Evolutionary conservation across 1,140 invertebrate species (phyloP), one percentile per base, ranked within the genome.

Genomic region (Luehdorfia chinensis): DNA sequence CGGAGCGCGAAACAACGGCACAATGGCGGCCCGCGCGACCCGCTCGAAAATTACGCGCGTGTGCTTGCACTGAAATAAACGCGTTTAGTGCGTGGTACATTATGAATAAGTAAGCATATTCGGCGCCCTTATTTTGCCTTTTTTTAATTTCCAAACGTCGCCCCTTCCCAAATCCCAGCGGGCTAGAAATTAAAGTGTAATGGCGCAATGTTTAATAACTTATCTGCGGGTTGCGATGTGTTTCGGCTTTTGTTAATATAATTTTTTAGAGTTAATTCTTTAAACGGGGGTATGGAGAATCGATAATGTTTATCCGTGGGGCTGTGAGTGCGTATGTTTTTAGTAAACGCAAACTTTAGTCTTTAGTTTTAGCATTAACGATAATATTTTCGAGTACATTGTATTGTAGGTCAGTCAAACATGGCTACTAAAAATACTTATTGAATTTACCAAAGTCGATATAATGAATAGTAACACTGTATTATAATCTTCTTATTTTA

Each of bases 141-240:
- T 75, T 77, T 77, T 71, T 74, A 73, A 75, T 74, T 75, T 66
- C 50, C 50, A 54, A 54, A 55, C 45, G 55, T 56, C 48, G 48
- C 37, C 50, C 68, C 75, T 74, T 58, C 59, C 63, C 51, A 55
- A 75, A 66, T 75, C 75, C 81, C 79, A 64, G 56, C 56, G 62
- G 81, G 77, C 39, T 49, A 71, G 63, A 76, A 81, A 84, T 84
- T 84, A 76, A 81, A 78, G 75, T 70, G 75, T 81, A 85, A 84
- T 85, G 75, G 79, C 68, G 69, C 75, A 67, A 70, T 79, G 75
- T 75, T 83, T 85, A 80, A 84, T 84, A 78, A 79, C 63, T 80
- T 76, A 75, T 84, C 79, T 84, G 77, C 73, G 78, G 76, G 75
- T 68, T 48, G 60, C 60, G 66, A 68, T 69, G 70, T 70, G 69